Base-by-base conservation (phyloP, 1,140 invertebrate genomes). In the Euglossa dilemma region DNA sequence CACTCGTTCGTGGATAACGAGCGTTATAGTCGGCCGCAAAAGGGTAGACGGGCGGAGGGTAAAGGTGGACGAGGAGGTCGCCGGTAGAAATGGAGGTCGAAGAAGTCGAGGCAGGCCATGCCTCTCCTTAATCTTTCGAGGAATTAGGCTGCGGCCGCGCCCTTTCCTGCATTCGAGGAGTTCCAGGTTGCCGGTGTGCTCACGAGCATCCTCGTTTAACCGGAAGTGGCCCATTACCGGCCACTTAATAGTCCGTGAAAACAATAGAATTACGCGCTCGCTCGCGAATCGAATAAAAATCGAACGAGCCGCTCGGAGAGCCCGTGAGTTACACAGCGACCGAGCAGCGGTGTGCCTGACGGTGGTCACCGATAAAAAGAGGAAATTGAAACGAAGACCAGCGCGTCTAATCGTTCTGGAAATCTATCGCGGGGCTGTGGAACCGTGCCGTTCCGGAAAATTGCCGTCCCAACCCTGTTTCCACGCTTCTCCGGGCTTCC, bases 241-340 rank as follows among this genome's bases (percentile, higher is more conserved):
- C 84, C 92, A 93, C 92, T 94, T 94, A 94, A 94, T 94, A 94
- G 93, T 93, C 94, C 94, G 93, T 94, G 93, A 94, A 94, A 92
- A 94, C 94, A 94, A 94, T 94, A 93, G 93, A 94, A 94, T 94
- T 94, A 94, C 92, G 80, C 83, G 90, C 72, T 47, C 69, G 88
- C 88, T 56, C 82, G 88, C 89, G 89, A 90, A 93, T 93, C 91
- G 88, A 92, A 92, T 93, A 93, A 93, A 94, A 94, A 94, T 93
- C 90, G 80, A 87, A 77, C 75, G 67, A 50, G 56, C 36, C 43
- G 79, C n/a, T 43, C 52, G 45, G 72, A 47, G 36, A 23, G 59
- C 0, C 20, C 54, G 71, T 25, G n/a, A 61, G 59, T 16, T 14
- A 25, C 36, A 36, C 36, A 36, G 36, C 36, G 36, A 71, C 16